These are phyloP conservation scores for Coendou prehensilis DNA, from an alignment of 2,797 vertebrate genomes.

Conservation along the genomic window DNA sequence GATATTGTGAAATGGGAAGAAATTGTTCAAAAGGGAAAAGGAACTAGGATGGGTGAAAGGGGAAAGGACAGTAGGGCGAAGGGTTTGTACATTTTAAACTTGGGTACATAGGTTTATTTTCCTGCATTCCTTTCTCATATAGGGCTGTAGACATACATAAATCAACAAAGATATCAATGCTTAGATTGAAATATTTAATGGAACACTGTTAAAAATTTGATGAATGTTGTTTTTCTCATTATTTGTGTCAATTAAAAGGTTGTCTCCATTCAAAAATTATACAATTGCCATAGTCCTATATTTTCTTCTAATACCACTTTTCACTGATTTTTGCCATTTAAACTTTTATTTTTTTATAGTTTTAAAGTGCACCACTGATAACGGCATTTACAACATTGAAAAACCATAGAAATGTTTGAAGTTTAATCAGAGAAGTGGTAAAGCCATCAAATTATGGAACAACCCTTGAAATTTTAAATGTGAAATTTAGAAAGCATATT, in stretches of 20 bases:
- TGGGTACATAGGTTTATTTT: neutral
- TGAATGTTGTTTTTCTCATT: neutral
- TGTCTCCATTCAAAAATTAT: neutral
- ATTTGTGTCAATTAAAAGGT: neutral
- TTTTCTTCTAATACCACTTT: neutral
- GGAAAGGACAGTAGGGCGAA: no score
- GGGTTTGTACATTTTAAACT: neutral
- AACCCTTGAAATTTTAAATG: neutral
- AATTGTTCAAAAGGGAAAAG: no score
- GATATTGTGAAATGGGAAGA: no score
- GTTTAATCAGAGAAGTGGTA: neutral
- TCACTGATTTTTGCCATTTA: neutral
- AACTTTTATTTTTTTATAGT: neutral
- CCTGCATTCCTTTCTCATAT: neutral
- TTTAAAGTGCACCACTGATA: neutral
- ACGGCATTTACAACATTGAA: neutral
- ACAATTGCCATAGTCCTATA: neutral
- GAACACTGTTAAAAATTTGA: neutral
- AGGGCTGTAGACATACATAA: neutral
- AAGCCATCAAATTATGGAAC: constrained; percentile 27
- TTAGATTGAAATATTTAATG: neutral
- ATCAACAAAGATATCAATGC: neutral
- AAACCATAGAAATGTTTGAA: neutral
- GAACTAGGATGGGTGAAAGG: no score
- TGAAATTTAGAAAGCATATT: constrained; percentile 30